Conservation (phyloP, 1,140 invertebrate genomes). For the Drosophila nebulosa region DNA sequence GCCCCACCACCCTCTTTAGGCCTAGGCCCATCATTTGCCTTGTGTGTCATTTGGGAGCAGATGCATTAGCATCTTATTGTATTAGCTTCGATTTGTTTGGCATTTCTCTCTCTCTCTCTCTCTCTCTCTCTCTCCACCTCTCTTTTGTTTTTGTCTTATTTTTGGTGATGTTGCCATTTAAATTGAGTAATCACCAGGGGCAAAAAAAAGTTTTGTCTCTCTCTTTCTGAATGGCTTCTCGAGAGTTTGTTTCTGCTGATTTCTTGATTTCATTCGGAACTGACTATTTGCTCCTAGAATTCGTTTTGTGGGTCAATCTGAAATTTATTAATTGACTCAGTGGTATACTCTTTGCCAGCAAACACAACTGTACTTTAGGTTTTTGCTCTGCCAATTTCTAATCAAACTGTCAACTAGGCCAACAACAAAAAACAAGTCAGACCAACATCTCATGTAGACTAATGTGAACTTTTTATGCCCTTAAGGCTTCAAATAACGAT, state of each 20-base stretch:
- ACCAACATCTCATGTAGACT: not conserved
- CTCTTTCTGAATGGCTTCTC: not conserved
- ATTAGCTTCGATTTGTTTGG: constrained; percentile 37
- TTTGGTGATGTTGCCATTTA: constrained; percentile 39
- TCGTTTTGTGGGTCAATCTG: not conserved
- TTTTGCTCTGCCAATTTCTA: constrained; percentile 16
- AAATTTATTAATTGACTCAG: not conserved
- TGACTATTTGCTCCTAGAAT: not conserved
- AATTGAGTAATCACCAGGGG: constrained; percentile 77
- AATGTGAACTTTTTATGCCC: not conserved
- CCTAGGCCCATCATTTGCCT: constrained; percentile 26
- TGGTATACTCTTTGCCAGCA: not conserved
- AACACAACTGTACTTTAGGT: not conserved
- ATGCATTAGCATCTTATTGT: constrained; percentile 63
- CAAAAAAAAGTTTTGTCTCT: constrained; percentile 29
- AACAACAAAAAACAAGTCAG: not conserved
- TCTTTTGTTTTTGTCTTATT: constrained; percentile 17
- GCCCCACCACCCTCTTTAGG: not conserved
- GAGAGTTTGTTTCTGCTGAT: constrained; percentile 14
- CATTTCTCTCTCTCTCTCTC: not conserved
- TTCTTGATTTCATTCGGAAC: not conserved
- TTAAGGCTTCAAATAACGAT: no score
- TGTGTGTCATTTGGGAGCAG: constrained; percentile 55
- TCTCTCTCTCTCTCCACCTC: not conserved
- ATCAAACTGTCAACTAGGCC: constrained; percentile 39